Evolutionary conservation across 2,888 invertebrate species (phyloP), one percentile per base, ranked within the genome.

Genomic region (Apamea epomidion): DNA sequence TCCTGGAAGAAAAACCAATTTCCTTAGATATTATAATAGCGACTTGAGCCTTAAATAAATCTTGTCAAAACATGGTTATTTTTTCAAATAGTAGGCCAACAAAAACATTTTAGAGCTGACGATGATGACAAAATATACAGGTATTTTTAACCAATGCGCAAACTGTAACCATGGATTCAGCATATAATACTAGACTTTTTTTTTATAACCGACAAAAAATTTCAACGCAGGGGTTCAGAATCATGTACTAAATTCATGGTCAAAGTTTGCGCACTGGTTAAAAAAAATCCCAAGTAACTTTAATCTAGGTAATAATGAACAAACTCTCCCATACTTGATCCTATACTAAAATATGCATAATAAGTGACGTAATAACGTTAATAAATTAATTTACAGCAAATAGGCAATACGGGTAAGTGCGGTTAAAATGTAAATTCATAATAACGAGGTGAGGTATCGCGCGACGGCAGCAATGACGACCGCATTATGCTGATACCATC

Each of bases 401-500:
- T 93, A 94, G 92, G 92, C 91, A 89, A 92, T 93, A 92, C 90
- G 88, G 90, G 90, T 85, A 92, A 92, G 89, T 92, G 93, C 91
- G 93, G 94, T 95, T 94, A 94, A 94, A 94, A 94, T 94, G 94
- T 94, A 95, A 95, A 95, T 95, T 93, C 93, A 93, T 93, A 94
- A 94, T 94, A 95, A 94, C 93, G 94, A 94, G 92, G 93, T 92
- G 93, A 93, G 92, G 94, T 93, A 93, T 93, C 92, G 93, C 91
- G 92, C 91, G 91, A 90, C 93, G 92, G 90, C 93, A 91, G 93
- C 93, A 91, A 91, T 93, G 94, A 94, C 93, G 95, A 93, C 94
- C 95, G 94, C 96, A 95, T 95, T 96, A 96, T 96, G 96, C 93
- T 94, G 96, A 96, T 96, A 94, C 90, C 93, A 95, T 95, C 95